phyloP scores from a whole-genome alignment of 2,888 invertebrate species.

The Dasypogon diadema region DNA sequence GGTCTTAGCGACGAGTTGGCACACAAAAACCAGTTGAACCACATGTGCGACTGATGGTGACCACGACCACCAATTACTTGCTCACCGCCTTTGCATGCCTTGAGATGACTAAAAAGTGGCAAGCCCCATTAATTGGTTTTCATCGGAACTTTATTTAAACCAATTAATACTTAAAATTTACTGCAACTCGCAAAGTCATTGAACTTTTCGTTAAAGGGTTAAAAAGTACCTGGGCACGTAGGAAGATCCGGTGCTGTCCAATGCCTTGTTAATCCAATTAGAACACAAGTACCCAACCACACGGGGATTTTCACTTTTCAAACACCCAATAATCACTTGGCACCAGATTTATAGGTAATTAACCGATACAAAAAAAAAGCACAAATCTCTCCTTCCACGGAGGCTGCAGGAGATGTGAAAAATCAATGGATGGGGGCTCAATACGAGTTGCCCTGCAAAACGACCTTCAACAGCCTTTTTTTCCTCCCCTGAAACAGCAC shows the following conservation, averaged over 20 bases:
- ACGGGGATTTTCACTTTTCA: neutral
- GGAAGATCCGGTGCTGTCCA: constrained; percentile 7
- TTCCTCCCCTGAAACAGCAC: neutral
- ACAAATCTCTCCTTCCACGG: constrained; percentile 16
- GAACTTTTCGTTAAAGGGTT: constrained; percentile 23
- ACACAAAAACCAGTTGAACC: constrained; percentile 22
- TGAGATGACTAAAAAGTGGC: constrained; percentile 10
- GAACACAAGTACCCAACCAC: neutral
- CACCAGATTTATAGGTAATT: neutral
- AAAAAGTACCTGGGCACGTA: constrained; percentile 10
- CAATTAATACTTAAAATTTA: constrained; percentile 12
- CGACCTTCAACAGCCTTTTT: constrained; percentile 21
- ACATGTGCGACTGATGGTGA: neutral
- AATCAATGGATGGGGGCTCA: constrained; percentile 39
- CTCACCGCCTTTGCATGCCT: constrained; percentile 8
- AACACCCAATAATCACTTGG: neutral
- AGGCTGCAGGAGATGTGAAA: constrained; percentile 36
- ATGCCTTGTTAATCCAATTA: constrained; percentile 16
- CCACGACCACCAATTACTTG: neutral
- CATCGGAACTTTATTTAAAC: neutral
- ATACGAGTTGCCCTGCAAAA: neutral
- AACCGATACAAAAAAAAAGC: neutral
- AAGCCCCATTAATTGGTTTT: neutral
- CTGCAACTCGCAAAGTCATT: neutral
- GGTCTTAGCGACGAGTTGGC: neutral